Conservation (phyloP, 2,888 invertebrate species). For the Dorcus parallelipipedus region DNA sequence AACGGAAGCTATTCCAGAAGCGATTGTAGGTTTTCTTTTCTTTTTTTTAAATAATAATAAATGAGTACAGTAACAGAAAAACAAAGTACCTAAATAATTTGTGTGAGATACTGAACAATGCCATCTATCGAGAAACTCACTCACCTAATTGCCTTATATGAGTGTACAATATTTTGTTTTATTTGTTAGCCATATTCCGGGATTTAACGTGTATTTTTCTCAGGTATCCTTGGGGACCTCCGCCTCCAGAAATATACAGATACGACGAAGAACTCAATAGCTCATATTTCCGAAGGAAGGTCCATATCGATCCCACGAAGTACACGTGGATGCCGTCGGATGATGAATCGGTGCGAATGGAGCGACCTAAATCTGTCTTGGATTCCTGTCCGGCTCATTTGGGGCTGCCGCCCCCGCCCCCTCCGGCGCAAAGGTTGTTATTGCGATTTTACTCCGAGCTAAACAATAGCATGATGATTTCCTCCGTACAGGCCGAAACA, state of each 20-base stretch:
- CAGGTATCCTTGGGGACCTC: constrained; percentile 60
- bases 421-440: constrained; percentile 19
- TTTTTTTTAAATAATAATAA: no score
- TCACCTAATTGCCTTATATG: not conserved
- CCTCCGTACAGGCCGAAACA: constrained; percentile 70
- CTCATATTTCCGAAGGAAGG: constrained; percentile 77
- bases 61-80: no score
- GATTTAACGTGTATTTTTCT: constrained; percentile 2
- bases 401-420: constrained; percentile 27
- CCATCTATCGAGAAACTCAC: no score
- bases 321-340: constrained; percentile 78
- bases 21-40: no score
- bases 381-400: constrained; percentile 35
- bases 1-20: no score
- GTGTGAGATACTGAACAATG: no score
- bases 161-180: no score
- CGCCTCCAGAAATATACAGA: constrained; percentile 59
- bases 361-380: constrained; percentile 57
- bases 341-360: constrained; percentile 70
- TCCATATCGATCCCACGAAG: constrained; percentile 71
- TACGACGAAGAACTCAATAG: constrained; percentile 73
- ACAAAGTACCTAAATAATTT: no score
- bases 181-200: no score
- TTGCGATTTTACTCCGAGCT: not conserved
- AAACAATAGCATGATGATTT: not conserved